A percentile compares a stretch with the other conserved stretches of the same genome.
Evolutionary conservation across 1,140 invertebrate genomes (phyloP).

Genomic region (Thaumetopoea pityocampa): DNA sequence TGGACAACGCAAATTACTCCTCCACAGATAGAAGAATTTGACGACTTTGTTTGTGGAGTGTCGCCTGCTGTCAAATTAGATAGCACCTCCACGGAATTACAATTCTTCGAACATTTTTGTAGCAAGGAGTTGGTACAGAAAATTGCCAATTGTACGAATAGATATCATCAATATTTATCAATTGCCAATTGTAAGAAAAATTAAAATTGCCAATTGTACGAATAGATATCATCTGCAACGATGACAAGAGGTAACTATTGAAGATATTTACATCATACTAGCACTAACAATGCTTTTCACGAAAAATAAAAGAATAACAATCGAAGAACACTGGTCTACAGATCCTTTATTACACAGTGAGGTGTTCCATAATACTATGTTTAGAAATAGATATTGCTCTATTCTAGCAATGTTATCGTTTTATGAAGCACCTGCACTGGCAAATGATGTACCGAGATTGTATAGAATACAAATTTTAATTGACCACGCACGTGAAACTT

Average conservation of each 20-base stretch:
- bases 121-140: no score
- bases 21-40: no score
- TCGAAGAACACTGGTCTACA: slow-evolving; percentile 23
- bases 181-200: no score
- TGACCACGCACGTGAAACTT: slow-evolving; percentile 22
- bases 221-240: no score
- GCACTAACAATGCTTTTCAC: slow-evolving; percentile 22
- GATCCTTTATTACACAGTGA: slow-evolving; percentile 11
- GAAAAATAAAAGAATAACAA: slow-evolving; percentile 18
- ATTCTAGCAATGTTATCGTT: slow-evolving; percentile 4
- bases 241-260: slow-evolving; percentile 15
- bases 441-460: not conserved
- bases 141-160: no score
- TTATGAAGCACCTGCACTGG: slow-evolving; percentile 3
- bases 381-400: slow-evolving; percentile 10
- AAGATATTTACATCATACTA: slow-evolving; percentile 18
- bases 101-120: no score
- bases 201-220: no score
- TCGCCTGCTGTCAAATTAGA: no score
- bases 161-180: no score
- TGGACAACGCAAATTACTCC: no score
- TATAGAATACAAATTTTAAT: slow-evolving; percentile 18
- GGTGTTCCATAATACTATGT: slow-evolving; percentile 15
- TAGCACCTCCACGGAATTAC: no score
- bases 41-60: no score